Base-by-base conservation (phyloP, 2,113 vertebrate genomes). In the Podarcis muralis region DNA sequence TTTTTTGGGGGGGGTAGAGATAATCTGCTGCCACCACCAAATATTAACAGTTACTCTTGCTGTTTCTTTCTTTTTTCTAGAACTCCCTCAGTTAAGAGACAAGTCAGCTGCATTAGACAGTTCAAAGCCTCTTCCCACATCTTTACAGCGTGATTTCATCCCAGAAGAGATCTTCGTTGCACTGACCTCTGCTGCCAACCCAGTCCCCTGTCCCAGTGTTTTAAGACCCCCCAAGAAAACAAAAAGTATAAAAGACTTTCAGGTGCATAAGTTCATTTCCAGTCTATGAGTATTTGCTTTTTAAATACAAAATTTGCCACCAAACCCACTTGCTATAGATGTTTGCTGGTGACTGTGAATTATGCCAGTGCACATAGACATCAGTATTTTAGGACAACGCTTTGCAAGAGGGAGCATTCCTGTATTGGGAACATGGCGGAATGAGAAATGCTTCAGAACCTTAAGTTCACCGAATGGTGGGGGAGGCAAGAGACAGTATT, bases 131-230 rank as follows among this genome's bases (percentile, higher is more conserved):
- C 30, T 92, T 90, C 91, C 90, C 35, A 57, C 90, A 23, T 80
- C 92, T 4, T 91, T 94, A 74, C 92, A 91, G 81, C 88, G 75
- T 11, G 92, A 96, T n/a, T 96, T 91, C 81, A 95, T 98, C 89
- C 98, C 98, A 11, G 93, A 97, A 43, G 97, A 98, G 87, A 93
- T 98, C 85, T 95, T 98, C 76, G 90, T 93, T 87, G 97, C 96
- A 87, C 94, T 98, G 37, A 95, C 94, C 18, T 97, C 88, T 89
- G 94, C 96, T 0, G 94, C 96, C 35, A 89, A 13, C 83, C 94
- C 93, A 23, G 89, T 92, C 9, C 90, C 91, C 32, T 95, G 90
- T 92, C 95, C 93, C 32, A 93, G 91, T 92, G 78, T 90, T 25
- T 88, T 96, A 48, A 18, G 85, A 35, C 96, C 95, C 85, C 88